phyloP scores from a whole-genome alignment of 2,113 vertebrate genomes.

The Polyodon spathula region DNA sequence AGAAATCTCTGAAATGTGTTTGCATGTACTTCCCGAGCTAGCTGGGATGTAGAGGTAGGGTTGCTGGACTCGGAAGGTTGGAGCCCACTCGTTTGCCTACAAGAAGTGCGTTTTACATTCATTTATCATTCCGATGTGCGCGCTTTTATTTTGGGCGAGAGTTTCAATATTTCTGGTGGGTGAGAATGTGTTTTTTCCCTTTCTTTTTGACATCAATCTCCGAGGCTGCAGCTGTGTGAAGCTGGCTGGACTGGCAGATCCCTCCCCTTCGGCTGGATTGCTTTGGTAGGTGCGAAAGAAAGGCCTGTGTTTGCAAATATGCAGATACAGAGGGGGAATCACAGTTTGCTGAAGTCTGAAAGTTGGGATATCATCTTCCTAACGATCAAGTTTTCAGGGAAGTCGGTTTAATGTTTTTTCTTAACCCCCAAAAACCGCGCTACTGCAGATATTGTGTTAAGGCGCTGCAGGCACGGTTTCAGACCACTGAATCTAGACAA shows the following conservation, averaged over 20 bases:
- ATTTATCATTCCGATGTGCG: slow-evolving; percentile 38
- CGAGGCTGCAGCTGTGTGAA: slow-evolving; percentile 54
- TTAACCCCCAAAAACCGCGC: slow-evolving; percentile 28
- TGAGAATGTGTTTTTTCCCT: slow-evolving; percentile 39
- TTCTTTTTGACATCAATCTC: slow-evolving; percentile 55
- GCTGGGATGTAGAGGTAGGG: slow-evolving; percentile 84
- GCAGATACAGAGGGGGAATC: slow-evolving; percentile 51
- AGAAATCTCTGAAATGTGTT: slow-evolving; percentile 77
- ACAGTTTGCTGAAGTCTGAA: slow-evolving; percentile 69
- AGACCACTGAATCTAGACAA: slow-evolving; percentile 68
- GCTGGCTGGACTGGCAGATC: slow-evolving; percentile 64
- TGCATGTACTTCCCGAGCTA: slow-evolving; percentile 69
- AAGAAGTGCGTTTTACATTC: slow-evolving; percentile 58
- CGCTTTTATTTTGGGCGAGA: slow-evolving; percentile 33
- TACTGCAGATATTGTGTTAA: slow-evolving; percentile 43
- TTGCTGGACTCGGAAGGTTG: slow-evolving; percentile 63
- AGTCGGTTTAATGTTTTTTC: slow-evolving; percentile 34
- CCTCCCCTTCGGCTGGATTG: slow-evolving; percentile 58
- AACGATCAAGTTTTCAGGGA: slow-evolving; percentile 50
- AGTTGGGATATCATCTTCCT: slow-evolving; percentile 65
- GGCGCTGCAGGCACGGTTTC: slow-evolving; percentile 54
- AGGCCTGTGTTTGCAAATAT: slow-evolving; percentile 61
- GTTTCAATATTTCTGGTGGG: slow-evolving; percentile 40
- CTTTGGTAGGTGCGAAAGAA: slow-evolving; percentile 69
- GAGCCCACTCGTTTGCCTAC: slow-evolving; percentile 66